Base-by-base conservation (phyloP, 2,888 invertebrate species). In the Copidosoma aretas region DNA sequence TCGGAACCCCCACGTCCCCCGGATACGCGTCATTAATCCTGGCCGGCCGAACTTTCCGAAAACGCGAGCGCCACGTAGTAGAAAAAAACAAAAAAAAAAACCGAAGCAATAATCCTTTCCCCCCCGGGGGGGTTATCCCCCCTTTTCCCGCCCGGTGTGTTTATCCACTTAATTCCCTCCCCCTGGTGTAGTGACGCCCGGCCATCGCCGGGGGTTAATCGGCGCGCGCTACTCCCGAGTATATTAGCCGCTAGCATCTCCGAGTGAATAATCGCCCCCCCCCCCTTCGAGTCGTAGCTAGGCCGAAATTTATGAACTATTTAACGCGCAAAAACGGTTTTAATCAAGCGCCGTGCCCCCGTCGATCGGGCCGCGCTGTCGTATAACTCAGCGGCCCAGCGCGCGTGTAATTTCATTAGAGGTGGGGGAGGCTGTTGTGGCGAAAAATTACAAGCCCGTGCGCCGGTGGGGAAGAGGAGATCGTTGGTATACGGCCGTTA, bases 291-390 rank as follows among this genome's bases (percentile, higher is more conserved):
- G 41, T 51, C 17, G 32, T n/a, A n/a, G n/a, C n/a, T n/a, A n/a
- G n/a, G n/a, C n/a, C 71, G 56, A 71, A 67, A 71, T 71, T 71
- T 71, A 71, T 71, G 60, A 58, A 71, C 57, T 71, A 67, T 67
- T 70, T 64, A 61, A 67, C 56, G 56, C 71, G 61, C 46, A 60
- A 57, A 60, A 57, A 51, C 59, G 61, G 52, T 19, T 60, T 67
- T 67, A 63, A 71, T 71, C 64, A 71, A 71, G 61, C 60, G 60
- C 58, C 22, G 19, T 46, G 17, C 39, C 32, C 32, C 32, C 32
- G 8, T 8, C 32, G n/a, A 5, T 32, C 32, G 15, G 49, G 49
- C 17, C 19, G 56, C 19, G 25, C 15, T 14, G 12, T 51, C 68
- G n/a, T n/a, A 59, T 68, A 68, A 68, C 60, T 68, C 60, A 68